Evolutionary conservation across 2,113 vertebrate genomes (phyloP), one percentile per base, ranked within the genome.

Genomic region (Suncus etruscus): DNA sequence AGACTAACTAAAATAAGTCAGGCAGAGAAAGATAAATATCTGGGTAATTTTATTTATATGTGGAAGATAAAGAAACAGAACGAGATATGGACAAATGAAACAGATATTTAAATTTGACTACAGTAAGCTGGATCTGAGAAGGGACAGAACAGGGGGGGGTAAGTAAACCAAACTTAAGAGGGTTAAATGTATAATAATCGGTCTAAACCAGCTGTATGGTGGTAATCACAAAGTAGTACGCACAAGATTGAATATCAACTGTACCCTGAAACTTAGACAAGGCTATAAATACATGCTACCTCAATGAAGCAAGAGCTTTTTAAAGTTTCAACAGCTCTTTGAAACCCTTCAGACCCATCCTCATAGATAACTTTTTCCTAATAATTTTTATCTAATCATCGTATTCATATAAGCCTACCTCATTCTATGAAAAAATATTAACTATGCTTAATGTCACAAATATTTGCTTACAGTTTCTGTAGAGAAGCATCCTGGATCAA

Each of bases 381-480:
- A 68, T 70, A 20, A 47, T 73, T 89, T 91, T 66, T 51, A 65
- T 29, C 24, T 86, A 48, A 75, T 68, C 25, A 11, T 76, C 79
- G 91, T 89, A 63, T 25, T 69, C 39, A 65, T 68, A 6, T 70
- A 63, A 51, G 45, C 75, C 70, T 61, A 45, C 58, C 32, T 87
- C 75, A 72, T 75, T 61, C 31, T 15, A 25, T 86, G 47, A 54
- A 65, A 73, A 75, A 82, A 48, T 12, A 27, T 18, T n/a, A 86
- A 61, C 50, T 87, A 58, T 92, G 73, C 86, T 72, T 83, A 84
- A 54, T 78, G 70, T 61, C 20, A 29, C 1, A 79, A 0, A 15
- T 81, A 7, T 65, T 66, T 87, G 45, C 48, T 80, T 66, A 89
- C 31, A 12, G 32, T 94, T 90, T 90, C 50, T 86, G 2, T 11